phyloP scores from a whole-genome alignment of 1,140 invertebrate species.

The Idris sp. region DNA sequence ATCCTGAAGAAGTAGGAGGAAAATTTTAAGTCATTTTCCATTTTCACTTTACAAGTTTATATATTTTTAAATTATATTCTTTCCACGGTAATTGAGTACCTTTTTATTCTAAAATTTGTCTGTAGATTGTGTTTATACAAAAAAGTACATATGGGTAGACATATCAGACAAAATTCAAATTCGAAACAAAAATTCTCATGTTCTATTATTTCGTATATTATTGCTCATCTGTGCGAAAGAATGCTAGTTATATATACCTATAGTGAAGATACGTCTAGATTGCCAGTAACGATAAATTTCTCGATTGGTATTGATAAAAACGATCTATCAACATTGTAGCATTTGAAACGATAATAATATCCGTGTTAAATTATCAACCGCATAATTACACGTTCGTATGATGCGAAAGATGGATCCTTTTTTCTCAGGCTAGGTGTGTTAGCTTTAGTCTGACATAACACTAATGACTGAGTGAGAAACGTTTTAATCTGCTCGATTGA shows the following conservation, averaged over 20 bases:
- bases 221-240: no score
- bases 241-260: slow-evolving; percentile 18
- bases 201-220: no score
- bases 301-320: slow-evolving; percentile 42
- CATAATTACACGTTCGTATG: slow-evolving; percentile 43
- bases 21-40: no score
- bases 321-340: slow-evolving; percentile 53
- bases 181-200: no score
- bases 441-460: slow-evolving; percentile 40
- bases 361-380: slow-evolving; percentile 52
- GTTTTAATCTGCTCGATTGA: slow-evolving; percentile 46
- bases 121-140: no score
- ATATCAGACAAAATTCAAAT: no score
- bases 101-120: no score
- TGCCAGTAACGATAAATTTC: slow-evolving; percentile 3
- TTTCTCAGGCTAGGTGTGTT: slow-evolving; percentile 1
- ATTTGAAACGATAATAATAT: slow-evolving; percentile 48
- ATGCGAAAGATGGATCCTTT: slow-evolving; percentile 34
- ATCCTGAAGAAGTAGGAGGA: no score
- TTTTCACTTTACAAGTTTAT: no score
- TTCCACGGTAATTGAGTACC: no score
- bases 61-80: no score
- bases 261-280: slow-evolving; percentile 27
- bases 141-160: no score
- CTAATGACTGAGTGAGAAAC: slow-evolving; percentile 43